Evolutionary conservation across 2,888 invertebrate species (phyloP), one percentile per base, ranked within the genome.

Genomic region (Rotaria socialis): DNA sequence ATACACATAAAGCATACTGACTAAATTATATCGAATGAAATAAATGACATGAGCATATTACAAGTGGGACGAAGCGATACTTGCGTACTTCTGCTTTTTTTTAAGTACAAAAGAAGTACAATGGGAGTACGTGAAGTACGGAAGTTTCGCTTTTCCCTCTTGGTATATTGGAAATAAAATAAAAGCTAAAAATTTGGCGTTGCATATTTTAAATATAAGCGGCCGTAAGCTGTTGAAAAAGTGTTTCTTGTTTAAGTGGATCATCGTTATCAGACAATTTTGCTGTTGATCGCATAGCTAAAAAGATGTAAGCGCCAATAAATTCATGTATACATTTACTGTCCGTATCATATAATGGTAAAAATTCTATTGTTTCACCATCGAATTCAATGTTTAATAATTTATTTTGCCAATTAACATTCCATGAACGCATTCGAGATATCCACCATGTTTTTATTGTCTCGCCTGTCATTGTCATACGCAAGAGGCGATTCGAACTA

Each of bases 371-470:
- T 27, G 60, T 58, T 52, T 85, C 87, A 84, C 84, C 50, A 56
- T 87, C 87, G 50, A 87, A 87, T 43, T 86, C 58, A 80, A 87
- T 85, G 16, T 67, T 84, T 74, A 86, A 47, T 27, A 85, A 89
- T 87, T 89, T 96, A 75, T 96, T 96, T 91, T 99, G 97, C 99
- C 99, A 99, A 92, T 99, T 99, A 1, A 99, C 97, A 91, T 97
- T 97, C 99, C 99, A 99, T 55, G 97, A 96, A 94, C 96, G 96
- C 95, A 99, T 96, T 85, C 95, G 95, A 89, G 96, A 96, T 92
- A 95, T 98, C 89, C 97, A 93, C 98, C 98, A 99, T 0, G 98
- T 97, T 92, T 97, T 98, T 89, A 96, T 93, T 90, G 96, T 95
- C 90, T 97, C 96, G 0, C 98, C 98, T 90, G 93, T 94, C 24